Percentiles rank a stretch among this genome's conserved stretches.
Evolutionary conservation across 2,888 invertebrate genomes (phyloP).

Genomic region (Aethes cnicana): DNA sequence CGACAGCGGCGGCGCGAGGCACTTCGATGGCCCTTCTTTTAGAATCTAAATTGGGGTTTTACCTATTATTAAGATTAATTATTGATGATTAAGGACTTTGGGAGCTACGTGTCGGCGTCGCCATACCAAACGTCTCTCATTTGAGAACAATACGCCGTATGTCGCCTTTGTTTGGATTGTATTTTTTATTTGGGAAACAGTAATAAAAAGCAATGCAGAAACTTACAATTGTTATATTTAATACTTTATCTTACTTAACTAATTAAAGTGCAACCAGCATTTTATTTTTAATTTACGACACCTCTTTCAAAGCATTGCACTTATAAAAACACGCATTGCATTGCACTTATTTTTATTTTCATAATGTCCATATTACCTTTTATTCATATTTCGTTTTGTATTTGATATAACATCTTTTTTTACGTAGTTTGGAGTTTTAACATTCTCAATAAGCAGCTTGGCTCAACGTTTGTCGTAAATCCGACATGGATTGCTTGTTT

Average conservation of each 20-base stretch:
- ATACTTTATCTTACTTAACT: too few relatives aligned
- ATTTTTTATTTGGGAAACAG: background rate
- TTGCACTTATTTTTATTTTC: too few relatives aligned
- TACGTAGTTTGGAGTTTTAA: constrained; percentile 58
- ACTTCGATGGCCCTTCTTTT: constrained; percentile 60
- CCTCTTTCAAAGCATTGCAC: too few relatives aligned
- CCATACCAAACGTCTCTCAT: constrained; percentile 49
- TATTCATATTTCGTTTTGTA: too few relatives aligned
- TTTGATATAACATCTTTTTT: too few relatives aligned
- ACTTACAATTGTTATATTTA: too few relatives aligned
- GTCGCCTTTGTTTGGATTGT: constrained; percentile 36
- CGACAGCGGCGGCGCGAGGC: constrained; percentile 71
- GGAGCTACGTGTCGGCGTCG: constrained; percentile 62
- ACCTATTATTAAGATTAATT: constrained; percentile 79
- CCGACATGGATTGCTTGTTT: constrained; percentile 70
- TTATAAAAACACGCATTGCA: too few relatives aligned
- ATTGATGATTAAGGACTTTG: constrained; percentile 65
- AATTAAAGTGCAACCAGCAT: too few relatives aligned
- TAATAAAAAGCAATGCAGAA: too few relatives aligned
- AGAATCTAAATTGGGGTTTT: constrained; percentile 74
- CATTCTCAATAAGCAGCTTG: constrained; percentile 74
- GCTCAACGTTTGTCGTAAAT: constrained; percentile 69
- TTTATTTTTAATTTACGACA: too few relatives aligned
- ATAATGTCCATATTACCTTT: too few relatives aligned
- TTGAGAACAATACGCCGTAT: constrained; percentile 43